phyloP scores from a whole-genome alignment of 2,797 vertebrate genomes.

The Esox lucius region DNA sequence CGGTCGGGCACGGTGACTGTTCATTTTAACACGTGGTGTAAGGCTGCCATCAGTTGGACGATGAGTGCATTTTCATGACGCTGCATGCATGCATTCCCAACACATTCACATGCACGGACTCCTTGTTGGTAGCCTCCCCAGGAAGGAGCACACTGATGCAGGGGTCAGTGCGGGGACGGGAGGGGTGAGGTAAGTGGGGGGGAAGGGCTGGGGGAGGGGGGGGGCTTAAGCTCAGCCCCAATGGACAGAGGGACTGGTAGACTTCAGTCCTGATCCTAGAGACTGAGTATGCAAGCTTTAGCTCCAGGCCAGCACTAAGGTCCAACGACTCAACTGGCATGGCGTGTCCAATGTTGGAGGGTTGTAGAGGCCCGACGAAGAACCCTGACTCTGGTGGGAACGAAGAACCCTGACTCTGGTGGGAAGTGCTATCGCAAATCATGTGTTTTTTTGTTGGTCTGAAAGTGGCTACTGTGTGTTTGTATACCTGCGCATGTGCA shows the following conservation, averaged over 20 bases:
- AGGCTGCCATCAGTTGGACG: neutral
- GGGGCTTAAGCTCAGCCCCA: neutral
- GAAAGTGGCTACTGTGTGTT: neutral
- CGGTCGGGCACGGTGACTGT: neutral
- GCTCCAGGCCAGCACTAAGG: neutral
- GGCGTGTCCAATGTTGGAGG: neutral
- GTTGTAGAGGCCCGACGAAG: neutral
- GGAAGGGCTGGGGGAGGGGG: neutral
- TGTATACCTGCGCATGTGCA: conserved; percentile 6
- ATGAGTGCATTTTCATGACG: neutral
- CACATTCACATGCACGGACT: neutral
- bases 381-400: too few species aligned
- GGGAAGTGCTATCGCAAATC: conserved; percentile 33
- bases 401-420: neutral
- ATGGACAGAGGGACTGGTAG: neutral
- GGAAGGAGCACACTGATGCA: neutral
- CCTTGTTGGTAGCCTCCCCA: neutral
- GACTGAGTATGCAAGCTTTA: neutral
- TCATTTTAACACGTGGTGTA: neutral
- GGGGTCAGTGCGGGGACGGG: neutral
- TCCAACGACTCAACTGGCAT: neutral
- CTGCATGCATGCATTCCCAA: neutral
- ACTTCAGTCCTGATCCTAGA: neutral
- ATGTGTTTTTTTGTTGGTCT: neutral
- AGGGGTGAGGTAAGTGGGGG: neutral